Percentiles rank a stretch among this genome's conserved stretches.
These are phyloP conservation scores for Stegastes partitus DNA, from an alignment of 2,113 vertebrate genomes.

Conservation along the genomic window DNA sequence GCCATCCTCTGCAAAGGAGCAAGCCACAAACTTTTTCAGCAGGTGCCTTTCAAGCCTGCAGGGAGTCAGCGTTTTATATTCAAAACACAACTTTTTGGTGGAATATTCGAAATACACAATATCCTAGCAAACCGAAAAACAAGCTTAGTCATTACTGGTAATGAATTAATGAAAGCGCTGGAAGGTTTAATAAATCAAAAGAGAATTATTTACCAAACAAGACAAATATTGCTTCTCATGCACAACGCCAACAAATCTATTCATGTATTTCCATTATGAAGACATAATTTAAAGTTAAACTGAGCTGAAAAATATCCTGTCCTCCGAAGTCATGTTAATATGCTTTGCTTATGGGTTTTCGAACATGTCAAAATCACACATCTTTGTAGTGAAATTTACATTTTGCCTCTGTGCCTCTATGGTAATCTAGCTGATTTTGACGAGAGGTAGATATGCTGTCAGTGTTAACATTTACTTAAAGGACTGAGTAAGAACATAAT, in stretches of 20 bases:
- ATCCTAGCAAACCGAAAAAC: background rate
- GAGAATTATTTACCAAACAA: constrained; percentile 4
- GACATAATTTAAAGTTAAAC: background rate
- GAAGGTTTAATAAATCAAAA: constrained; percentile 23
- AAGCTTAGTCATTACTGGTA: background rate
- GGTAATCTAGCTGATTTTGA: constrained; percentile 37
- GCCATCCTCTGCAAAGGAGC: constrained; percentile 27
- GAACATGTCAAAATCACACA: constrained; percentile 8
- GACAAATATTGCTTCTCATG: constrained; percentile 14
- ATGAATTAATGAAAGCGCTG: background rate
- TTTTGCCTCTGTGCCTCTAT: constrained; percentile 39
- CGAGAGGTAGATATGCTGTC: constrained; percentile 31
- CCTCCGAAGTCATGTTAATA: constrained; percentile 20
- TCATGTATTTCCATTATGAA: constrained; percentile 21
- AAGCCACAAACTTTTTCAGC: constrained; percentile 29
- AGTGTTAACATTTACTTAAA: background rate
- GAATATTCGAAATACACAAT: background rate
- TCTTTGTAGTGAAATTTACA: constrained; percentile 36
- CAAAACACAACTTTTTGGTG: constrained; percentile 6
- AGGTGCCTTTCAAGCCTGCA: constrained; percentile 30
- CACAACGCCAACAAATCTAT: constrained; percentile 11
- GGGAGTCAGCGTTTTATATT: constrained; percentile 24
- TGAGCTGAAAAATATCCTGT: constrained; percentile 28
- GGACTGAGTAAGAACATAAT: background rate
- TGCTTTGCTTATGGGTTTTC: constrained; percentile 30